Evolutionary conservation across 2,113 vertebrate species (phyloP).

Genomic region (Chionis minor): DNA sequence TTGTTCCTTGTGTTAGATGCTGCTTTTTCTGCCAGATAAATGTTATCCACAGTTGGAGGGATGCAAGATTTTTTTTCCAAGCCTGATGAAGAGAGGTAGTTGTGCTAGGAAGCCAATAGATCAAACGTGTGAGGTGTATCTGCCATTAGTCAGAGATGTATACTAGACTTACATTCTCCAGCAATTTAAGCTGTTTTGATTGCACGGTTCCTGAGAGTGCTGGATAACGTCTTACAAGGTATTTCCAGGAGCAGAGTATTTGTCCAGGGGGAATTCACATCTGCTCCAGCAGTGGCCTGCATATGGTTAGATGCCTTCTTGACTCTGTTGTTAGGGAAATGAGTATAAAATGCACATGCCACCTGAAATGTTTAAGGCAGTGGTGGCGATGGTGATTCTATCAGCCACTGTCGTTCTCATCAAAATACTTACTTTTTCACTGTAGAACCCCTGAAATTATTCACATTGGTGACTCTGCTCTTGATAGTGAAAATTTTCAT

Average conservation of each 20-base stretch:
- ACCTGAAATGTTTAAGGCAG: not conserved
- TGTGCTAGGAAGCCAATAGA: not conserved
- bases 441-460: not conserved
- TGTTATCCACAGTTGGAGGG: not conserved
- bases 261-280: not conserved
- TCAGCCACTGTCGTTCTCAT: not conserved
- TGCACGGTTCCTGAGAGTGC: not conserved
- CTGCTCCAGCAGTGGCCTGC: not conserved
- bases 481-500: not conserved
- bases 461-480: not conserved
- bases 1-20: not conserved
- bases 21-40: not conserved
- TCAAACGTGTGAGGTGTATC: not conserved
- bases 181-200: not conserved
- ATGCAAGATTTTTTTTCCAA: not conserved
- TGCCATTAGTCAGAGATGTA: not conserved
- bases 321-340: not conserved
- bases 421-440: not conserved
- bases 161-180: not conserved
- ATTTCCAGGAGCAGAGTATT: not conserved
- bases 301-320: not conserved
- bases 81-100: not conserved
- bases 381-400: not conserved
- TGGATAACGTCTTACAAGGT: not conserved
- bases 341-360: fast-evolving